Evolutionary conservation across 2,797 vertebrate genomes (phyloP).

Genomic region (Rhadinocentrus ornatus): DNA sequence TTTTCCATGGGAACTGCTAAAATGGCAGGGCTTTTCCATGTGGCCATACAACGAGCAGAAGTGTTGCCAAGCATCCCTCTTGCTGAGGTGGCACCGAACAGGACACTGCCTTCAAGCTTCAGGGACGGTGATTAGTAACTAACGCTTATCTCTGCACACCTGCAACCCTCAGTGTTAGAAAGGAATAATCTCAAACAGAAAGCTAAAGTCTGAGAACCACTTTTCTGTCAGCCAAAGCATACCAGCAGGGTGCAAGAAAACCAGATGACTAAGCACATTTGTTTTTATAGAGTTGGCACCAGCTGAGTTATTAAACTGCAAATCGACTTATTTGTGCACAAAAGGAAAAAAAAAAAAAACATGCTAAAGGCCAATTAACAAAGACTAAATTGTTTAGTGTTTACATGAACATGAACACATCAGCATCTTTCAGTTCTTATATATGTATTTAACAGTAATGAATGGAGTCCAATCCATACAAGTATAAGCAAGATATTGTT

Average conservation of each 20-base stretch:
- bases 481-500: conserved; percentile 13
- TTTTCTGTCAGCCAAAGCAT: conserved; percentile 23
- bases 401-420: conserved; percentile 12
- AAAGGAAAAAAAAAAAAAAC: conserved; percentile 39
- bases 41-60: conserved; percentile 17
- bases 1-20: conserved; percentile 59
- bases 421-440: conserved; percentile 32
- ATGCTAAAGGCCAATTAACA: conserved; percentile 46
- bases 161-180: background rate
- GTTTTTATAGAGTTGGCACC: conserved; percentile 30
- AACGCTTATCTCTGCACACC: conserved; percentile 2
- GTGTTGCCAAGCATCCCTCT: conserved; percentile 2
- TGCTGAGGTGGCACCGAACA: conserved; percentile 19
- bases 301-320: conserved; percentile 41
- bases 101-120: background rate
- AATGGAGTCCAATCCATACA: conserved; percentile 3
- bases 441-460: conserved; percentile 54
- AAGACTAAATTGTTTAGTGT: conserved; percentile 22
- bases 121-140: conserved; percentile 1
- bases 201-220: conserved; percentile 16
- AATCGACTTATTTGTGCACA: conserved; percentile 37
- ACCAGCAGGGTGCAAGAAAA: conserved; percentile 30
- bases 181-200: conserved; percentile 8
- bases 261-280: conserved; percentile 40
- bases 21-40: conserved; percentile 30